Conservation (phyloP, 2,888 invertebrate species). For the Cerastoderma edule region DNA sequence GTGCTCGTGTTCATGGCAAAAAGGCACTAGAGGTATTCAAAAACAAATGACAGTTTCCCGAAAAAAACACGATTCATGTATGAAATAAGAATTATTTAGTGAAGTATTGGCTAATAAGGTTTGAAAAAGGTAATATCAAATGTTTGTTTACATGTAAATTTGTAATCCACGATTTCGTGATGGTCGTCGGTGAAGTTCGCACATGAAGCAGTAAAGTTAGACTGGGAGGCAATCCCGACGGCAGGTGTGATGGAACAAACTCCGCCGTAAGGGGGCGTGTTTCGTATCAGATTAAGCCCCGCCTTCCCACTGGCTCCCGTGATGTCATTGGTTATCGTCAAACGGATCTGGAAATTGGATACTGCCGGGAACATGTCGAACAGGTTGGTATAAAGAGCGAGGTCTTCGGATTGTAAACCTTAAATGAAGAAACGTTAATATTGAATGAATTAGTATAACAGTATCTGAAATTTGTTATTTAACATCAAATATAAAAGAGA, state of each 20-base stretch:
- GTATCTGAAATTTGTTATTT: no score
- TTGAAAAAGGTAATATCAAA: no score
- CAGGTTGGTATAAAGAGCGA: conserved; percentile 65
- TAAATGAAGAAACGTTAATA: conserved; percentile 22
- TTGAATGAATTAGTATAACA: no score
- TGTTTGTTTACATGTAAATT: conserved; percentile 74
- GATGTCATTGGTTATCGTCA: conserved; percentile 24
- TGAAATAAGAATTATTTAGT: no score
- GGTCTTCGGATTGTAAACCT: conserved; percentile 67
- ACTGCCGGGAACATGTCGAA: conserved; percentile 44
- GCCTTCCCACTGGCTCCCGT: conserved; percentile 44
- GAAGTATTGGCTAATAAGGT: no score
- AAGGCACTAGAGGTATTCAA: no score
- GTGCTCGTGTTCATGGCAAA: no score
- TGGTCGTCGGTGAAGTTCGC: conserved; percentile 59
- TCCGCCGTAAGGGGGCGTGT: conserved; percentile 60
- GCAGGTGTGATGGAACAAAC: conserved; percentile 58
- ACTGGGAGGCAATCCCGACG: conserved; percentile 30
- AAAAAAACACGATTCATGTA: no score
- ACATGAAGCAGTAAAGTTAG: conserved; percentile 40
- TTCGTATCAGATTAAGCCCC: conserved; percentile 55
- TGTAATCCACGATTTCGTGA: conserved; percentile 68
- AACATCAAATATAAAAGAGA: neutral
- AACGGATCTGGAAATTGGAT: conserved; percentile 55
- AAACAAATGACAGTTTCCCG: no score